phyloP scores from a whole-genome alignment of 2,113 vertebrate genomes.

The Bos javanicus region DNA sequence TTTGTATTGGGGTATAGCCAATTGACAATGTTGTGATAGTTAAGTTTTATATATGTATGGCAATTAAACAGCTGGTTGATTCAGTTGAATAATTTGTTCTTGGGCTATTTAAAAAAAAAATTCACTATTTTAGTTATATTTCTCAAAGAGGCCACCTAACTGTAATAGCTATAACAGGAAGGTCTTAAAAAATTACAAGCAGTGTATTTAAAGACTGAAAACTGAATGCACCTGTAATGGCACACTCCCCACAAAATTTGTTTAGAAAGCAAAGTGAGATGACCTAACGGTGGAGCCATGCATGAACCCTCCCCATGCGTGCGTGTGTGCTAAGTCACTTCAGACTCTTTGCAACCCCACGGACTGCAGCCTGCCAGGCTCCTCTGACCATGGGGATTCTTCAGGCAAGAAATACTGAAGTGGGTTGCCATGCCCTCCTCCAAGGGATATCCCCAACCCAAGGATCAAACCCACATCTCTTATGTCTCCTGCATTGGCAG shows the following conservation, averaged over 20 bases:
- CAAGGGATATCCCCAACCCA: neutral
- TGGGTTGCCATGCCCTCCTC: neutral
- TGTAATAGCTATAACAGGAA: neutral
- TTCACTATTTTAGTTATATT: neutral
- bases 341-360: neutral
- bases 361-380: neutral
- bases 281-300: neutral
- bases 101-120: neutral
- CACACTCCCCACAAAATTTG: neutral
- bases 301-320: neutral
- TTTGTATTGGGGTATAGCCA: neutral
- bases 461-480: neutral
- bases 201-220: neutral
- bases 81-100: neutral
- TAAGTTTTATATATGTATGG: neutral
- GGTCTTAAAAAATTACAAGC: neutral
- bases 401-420: neutral
- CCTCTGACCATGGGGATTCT: neutral
- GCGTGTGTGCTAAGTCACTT: neutral
- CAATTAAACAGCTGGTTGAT: neutral
- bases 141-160: neutral
- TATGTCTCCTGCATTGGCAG: neutral
- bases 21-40: neutral
- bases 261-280: neutral
- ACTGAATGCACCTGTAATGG: neutral